Evolutionary conservation across 2,113 vertebrate species (phyloP).

Genomic region (Brachypteracias leptosomus): DNA sequence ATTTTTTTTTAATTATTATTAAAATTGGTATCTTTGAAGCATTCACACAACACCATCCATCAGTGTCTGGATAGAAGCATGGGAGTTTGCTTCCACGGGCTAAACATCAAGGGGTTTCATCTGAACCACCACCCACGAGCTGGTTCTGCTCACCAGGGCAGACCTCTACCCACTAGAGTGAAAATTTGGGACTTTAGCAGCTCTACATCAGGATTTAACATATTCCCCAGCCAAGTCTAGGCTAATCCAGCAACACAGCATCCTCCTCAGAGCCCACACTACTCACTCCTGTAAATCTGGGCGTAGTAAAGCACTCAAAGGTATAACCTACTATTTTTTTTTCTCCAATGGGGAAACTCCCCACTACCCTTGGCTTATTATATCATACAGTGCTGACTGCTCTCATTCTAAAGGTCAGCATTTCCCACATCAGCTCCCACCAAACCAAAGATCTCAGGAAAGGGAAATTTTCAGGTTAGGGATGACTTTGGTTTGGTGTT

Average conservation of each 20-base stretch:
- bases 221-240: neutral
- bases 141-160: neutral
- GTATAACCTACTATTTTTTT: neutral
- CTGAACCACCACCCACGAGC: neutral
- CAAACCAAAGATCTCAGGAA: neutral
- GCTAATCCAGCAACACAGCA: neutral
- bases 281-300: neutral
- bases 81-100: neutral
- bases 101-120: neutral
- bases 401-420: neutral
- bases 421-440: neutral
- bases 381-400: neutral
- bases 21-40: neutral
- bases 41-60: neutral
- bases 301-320: neutral
- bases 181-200: neutral
- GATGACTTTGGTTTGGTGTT: neutral
- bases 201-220: neutral
- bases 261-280: neutral
- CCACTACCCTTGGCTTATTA: neutral
- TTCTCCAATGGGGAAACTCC: neutral
- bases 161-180: neutral
- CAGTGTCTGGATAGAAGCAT: neutral
- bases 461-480: neutral
- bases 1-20: neutral